Base-by-base conservation (phyloP, 2,888 invertebrate species). In the Diadromus collaris region DNA sequence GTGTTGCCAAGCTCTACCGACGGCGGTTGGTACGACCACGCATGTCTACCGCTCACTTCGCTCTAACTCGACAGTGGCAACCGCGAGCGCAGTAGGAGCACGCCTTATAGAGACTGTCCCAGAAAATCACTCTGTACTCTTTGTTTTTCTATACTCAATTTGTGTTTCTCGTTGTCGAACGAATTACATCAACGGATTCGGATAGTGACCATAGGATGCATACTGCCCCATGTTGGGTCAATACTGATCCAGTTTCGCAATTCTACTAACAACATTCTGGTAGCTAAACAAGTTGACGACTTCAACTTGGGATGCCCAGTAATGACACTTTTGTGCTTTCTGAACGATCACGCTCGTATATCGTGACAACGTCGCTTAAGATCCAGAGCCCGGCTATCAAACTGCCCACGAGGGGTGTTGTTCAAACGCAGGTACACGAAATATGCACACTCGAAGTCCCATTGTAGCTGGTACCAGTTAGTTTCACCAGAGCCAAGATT, bases 1-100 rank as follows among this genome's bases (percentile, higher is more conserved):
- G 72, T 65, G 81, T 80, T 80, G 84, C 84, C 82, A 83, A 83
- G 86, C 85, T 85, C 83, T 81, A 79, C 81, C 81, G 81, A 82
- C 46, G 79, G 58, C 29, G 67, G 61, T 78, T 71, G 71, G 76
- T 76, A 72, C 78, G 79, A 81, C 77, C 74, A 80, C 80, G 78
- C 72, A 79, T 76, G 76, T 67, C 74, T 75, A 67, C 63, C 61
- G 24, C 67, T 69, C 78, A 64, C 38, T 13, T 64, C 51, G 63
- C 67, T 68, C 68, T 63, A 64, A 78, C 41, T 64, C 58, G 54
- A 54, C 48, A 71, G 19, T 38, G 34, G 46, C 32, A 38, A 61
- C 34, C 29, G 38, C 61, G 46, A 29, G 21, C 27, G 44, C 48
- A 34, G 63, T 70, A 74, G 48, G 27, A 44, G 51, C 70, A 32